These are phyloP conservation scores for Crepidodera aurea DNA, from an alignment of 2,888 invertebrate species.

Conservation along the genomic window DNA sequence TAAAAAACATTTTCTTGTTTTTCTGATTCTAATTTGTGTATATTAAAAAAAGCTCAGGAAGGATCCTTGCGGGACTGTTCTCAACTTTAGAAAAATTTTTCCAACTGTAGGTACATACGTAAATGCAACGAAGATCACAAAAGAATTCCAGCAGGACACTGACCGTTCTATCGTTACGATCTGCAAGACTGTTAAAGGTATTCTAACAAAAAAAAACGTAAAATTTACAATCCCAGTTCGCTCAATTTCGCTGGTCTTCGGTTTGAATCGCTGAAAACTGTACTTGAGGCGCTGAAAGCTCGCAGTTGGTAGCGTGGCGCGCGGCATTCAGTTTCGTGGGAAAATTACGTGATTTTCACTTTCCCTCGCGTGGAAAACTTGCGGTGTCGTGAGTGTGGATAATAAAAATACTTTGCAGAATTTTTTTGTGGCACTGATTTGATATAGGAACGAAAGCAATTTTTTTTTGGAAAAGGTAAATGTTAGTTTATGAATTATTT, in stretches of 20 bases:
- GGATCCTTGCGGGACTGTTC: no score
- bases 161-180: no score
- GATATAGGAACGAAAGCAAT: conserved; percentile 7
- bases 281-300: conserved; percentile 48
- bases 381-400: conserved; percentile 20
- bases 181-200: no score
- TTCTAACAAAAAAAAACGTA: no score
- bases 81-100: no score
- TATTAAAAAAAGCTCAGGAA: no score
- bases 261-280: conserved; percentile 40
- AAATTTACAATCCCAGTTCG: no score
- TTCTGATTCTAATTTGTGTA: no score
- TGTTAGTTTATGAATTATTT: conserved; percentile 6
- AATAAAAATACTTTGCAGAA: conserved; percentile 16
- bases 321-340: conserved; percentile 30
- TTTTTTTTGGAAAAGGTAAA: conserved; percentile 16
- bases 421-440: conserved; percentile 19
- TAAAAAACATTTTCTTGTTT: no score
- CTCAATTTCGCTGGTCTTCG: conserved; percentile 33
- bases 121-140: no score
- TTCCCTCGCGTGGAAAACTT: conserved; percentile 27
- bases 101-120: no score
- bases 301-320: conserved; percentile 43
- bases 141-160: no score
- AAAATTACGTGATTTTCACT: conserved; percentile 21